phyloP scores from a whole-genome alignment of 1,140 invertebrate species.

The Agrilus planipennis region DNA sequence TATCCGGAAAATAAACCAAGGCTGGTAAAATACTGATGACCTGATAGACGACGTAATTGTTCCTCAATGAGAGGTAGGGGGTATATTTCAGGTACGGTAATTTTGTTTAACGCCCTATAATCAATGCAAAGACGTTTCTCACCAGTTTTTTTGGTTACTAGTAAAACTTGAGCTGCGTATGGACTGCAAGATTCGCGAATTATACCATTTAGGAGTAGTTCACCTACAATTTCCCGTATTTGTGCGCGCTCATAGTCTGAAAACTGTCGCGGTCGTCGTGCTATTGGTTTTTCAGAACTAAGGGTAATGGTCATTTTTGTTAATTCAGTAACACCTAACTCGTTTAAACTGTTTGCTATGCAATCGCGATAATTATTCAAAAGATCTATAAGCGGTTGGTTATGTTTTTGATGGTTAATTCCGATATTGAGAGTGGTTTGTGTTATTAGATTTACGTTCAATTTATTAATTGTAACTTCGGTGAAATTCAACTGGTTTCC shows the following conservation, averaged over 20 bases:
- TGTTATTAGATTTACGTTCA: too few species aligned
- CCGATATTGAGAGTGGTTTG: too few species aligned
- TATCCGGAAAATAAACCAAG: too few species aligned
- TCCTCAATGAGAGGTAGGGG: conserved; percentile 25
- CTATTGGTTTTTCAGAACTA: too few species aligned
- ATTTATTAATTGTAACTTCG: too few species aligned
- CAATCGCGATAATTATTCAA: too few species aligned
- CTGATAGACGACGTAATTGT: conserved; percentile 17
- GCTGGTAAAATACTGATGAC: conserved; percentile 22
- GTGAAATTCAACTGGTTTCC: conserved; percentile 4
- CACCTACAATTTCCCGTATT: background rate
- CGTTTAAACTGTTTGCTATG: too few species aligned
- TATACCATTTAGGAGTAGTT: conserved; percentile 17
- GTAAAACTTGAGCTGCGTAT: conserved; percentile 21
- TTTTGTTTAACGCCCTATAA: conserved; percentile 34
- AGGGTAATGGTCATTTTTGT: too few species aligned
- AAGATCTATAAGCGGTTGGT: too few species aligned
- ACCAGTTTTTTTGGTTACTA: conserved; percentile 27
- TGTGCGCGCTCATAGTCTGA: background rate
- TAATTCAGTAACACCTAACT: too few species aligned
- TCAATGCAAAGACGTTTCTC: conserved; percentile 26
- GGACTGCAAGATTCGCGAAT: conserved; percentile 19
- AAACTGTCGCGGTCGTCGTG: too few species aligned
- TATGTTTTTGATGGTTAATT: too few species aligned
- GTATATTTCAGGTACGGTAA: conserved; percentile 20